A percentile compares a stretch with the other conserved stretches of the same genome.
Conservation (phyloP, 2,888 invertebrate species). For the Branchellion lobata region DNA sequence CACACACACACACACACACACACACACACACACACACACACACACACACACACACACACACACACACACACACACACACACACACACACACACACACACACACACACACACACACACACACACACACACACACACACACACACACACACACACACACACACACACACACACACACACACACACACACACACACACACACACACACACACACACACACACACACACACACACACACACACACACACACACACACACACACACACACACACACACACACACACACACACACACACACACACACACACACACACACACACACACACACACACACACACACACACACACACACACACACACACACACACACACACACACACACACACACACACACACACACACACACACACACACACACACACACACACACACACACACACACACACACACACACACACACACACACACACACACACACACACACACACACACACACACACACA, state of each 20-base stretch:
- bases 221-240: conserved; percentile 21
- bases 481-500: not conserved
- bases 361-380: conserved; percentile 21
- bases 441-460: not conserved
- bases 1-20: conserved; percentile 19
- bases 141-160: conserved; percentile 26
- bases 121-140: conserved; percentile 1
- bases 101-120: conserved; percentile 12
- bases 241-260: conserved; percentile 13
- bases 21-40: conserved; percentile 25
- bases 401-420: not conserved
- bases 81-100: conserved; percentile 21
- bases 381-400: not conserved
- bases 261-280: too few species aligned
- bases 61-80: conserved; percentile 23
- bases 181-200: conserved; percentile 23
- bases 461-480: not conserved
- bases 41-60: conserved; percentile 24
- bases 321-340: conserved; percentile 34
- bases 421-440: not conserved
- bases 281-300: too few species aligned
- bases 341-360: conserved; percentile 19
- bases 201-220: not conserved
- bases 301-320: conserved; percentile 19
- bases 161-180: conserved; percentile 5